phyloP scores from a whole-genome alignment of 1,140 invertebrate species.

The Dreissena polymorpha region DNA sequence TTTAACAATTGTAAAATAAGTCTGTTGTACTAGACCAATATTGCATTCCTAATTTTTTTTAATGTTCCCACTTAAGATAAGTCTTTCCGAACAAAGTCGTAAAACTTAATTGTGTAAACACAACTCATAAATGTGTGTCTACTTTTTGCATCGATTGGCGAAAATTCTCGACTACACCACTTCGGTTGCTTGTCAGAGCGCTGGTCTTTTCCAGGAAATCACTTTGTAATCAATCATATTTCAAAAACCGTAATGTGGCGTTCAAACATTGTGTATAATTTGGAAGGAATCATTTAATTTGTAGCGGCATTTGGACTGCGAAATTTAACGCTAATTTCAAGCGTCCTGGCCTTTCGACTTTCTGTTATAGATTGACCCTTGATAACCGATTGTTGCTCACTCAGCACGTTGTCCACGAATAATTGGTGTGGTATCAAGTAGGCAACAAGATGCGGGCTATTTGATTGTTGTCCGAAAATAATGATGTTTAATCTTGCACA shows the following conservation, averaged over 20 bases:
- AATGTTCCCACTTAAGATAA: too few species aligned
- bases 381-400: not conserved
- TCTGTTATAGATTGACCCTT: not conserved
- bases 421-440: not conserved
- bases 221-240: not conserved
- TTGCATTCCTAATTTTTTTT: too few species aligned
- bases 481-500: too few species aligned
- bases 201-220: not conserved
- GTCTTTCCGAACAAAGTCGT: too few species aligned
- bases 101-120: too few species aligned
- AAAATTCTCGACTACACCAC: too few species aligned
- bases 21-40: too few species aligned
- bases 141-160: too few species aligned
- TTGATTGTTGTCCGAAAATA: too few species aligned
- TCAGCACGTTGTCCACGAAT: not conserved
- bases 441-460: too few species aligned
- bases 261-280: not conserved
- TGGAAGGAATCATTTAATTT: not conserved
- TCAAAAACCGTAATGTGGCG: not conserved
- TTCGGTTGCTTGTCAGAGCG: not conserved
- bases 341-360: not conserved
- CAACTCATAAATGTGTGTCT: too few species aligned
- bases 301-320: not conserved
- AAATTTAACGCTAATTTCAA: not conserved
- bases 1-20: too few species aligned